Conservation (phyloP, 64 coral and sea anemone species). For the Pocillopora damicornis region DNA sequence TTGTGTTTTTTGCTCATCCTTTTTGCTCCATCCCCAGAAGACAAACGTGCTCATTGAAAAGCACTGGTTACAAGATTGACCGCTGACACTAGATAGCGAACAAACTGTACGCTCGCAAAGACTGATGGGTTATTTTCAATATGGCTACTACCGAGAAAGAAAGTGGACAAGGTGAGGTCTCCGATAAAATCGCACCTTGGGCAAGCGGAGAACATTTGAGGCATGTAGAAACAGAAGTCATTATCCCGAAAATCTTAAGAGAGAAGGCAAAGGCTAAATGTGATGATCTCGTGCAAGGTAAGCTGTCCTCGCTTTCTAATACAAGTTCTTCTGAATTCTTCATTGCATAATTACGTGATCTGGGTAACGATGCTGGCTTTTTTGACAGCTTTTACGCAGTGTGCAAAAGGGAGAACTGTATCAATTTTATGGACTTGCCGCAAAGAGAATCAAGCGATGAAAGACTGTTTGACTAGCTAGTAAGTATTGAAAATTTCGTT, state of each 20-base stretch:
- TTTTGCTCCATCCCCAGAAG: too few species aligned
- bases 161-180: not conserved
- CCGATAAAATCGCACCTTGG: constrained; percentile 68
- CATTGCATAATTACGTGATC: not conserved
- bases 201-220: constrained; percentile 68
- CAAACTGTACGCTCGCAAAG: not conserved
- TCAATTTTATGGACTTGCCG: constrained; percentile 82
- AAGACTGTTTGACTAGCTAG: constrained; percentile 80
- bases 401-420: constrained; percentile 77
- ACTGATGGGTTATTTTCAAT: not conserved
- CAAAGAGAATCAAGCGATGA: constrained; percentile 86
- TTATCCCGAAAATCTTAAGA: constrained; percentile 96
- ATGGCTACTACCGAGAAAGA: not conserved
- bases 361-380: not conserved
- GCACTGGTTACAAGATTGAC: constrained; percentile 1
- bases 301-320: not conserved
- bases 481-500: constrained; percentile 28
- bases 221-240: constrained; percentile 92
- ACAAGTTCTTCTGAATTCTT: not conserved
- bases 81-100: not conserved
- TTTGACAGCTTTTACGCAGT: constrained; percentile 78
- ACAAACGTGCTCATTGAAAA: not conserved
- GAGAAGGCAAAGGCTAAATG: constrained; percentile 82
- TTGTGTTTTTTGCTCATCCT: too few species aligned
- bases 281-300: constrained; percentile 87